Evolutionary conservation across 2,888 invertebrate genomes (phyloP).

Genomic region (Eupithecia vulgata): DNA sequence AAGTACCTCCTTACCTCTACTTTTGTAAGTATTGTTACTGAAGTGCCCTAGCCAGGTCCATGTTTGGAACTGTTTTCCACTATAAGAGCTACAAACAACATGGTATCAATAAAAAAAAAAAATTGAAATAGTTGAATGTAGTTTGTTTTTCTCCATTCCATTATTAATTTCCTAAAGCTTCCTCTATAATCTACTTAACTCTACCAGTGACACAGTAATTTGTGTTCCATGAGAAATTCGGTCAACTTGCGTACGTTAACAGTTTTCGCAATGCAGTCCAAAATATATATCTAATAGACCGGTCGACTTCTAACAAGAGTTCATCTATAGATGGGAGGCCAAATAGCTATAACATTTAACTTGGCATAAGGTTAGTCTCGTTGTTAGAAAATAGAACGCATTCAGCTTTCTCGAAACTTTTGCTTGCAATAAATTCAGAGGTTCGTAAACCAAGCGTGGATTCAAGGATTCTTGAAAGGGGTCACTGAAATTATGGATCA

Average conservation of each 20-base stretch:
- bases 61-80: too few relatives aligned
- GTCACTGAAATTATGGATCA: not conserved
- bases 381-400: constrained; percentile 27
- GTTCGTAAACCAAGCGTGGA: constrained; percentile 5
- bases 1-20: too few relatives aligned
- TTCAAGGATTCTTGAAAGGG: not conserved
- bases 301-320: constrained; percentile 18
- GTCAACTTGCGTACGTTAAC: not conserved
- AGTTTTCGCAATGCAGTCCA: constrained; percentile 14
- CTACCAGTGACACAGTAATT: not conserved
- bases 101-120: too few relatives aligned
- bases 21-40: too few relatives aligned
- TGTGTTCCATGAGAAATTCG: not conserved
- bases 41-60: too few relatives aligned
- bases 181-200: not conserved
- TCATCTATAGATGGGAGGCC: constrained; percentile 21
- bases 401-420: constrained; percentile 32
- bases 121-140: too few relatives aligned
- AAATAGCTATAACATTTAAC: constrained; percentile 15
- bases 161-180: not conserved
- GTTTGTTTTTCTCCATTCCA: not conserved
- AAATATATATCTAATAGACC: constrained; percentile 6
- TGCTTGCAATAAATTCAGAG: constrained; percentile 25
- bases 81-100: too few relatives aligned
- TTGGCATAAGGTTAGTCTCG: constrained; percentile 20